A percentile compares a stretch with the other conserved stretches of the same genome.
These are phyloP conservation scores for Drosophila micromelanica DNA, from an alignment of 1,140 invertebrate genomes.

Conservation along the genomic window DNA sequence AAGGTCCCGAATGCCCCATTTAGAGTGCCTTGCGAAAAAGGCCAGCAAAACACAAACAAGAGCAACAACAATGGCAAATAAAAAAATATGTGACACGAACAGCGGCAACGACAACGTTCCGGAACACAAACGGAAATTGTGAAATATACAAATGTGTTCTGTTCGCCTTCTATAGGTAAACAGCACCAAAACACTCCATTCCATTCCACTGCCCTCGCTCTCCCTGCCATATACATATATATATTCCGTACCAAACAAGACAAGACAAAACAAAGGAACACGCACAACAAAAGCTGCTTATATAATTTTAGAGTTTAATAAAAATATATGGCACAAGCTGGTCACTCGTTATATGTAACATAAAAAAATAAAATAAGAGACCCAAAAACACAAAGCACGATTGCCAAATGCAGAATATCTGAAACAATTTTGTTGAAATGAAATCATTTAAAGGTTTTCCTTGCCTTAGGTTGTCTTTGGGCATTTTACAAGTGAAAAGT, in stretches of 20 bases:
- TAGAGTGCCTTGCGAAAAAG: conserved; percentile 55
- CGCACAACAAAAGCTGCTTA: conserved; percentile 38
- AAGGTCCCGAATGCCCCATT: conserved; percentile 78
- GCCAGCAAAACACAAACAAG: conserved; percentile 55
- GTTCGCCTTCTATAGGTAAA: conserved; percentile 73
- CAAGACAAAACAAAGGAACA: conserved; percentile 22
- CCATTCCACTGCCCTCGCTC: conserved; percentile 6
- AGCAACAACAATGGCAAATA: conserved; percentile 45
- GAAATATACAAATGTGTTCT: conserved; percentile 74
- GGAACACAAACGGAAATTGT: conserved; percentile 79
- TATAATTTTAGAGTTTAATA: conserved; percentile 60
- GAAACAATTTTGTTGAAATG: conserved; percentile 37
- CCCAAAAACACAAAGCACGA: conserved; percentile 20
- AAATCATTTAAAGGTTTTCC: conserved; percentile 37
- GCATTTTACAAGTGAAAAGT: conserved; percentile 13
- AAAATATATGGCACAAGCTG: conserved; percentile 59
- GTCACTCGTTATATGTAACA: conserved; percentile 59
- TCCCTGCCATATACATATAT: too few species aligned
- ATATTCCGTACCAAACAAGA: conserved; percentile 19
- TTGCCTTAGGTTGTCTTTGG: conserved; percentile 28
- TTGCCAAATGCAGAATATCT: conserved; percentile 41
- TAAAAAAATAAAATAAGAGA: conserved; percentile 12
- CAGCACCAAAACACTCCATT: conserved; percentile 53
- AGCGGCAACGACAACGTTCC: conserved; percentile 74
- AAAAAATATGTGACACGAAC: conserved; percentile 76